Evolutionary conservation across 2,797 vertebrate species (phyloP).

Genomic region (Fratercula arctica): DNA sequence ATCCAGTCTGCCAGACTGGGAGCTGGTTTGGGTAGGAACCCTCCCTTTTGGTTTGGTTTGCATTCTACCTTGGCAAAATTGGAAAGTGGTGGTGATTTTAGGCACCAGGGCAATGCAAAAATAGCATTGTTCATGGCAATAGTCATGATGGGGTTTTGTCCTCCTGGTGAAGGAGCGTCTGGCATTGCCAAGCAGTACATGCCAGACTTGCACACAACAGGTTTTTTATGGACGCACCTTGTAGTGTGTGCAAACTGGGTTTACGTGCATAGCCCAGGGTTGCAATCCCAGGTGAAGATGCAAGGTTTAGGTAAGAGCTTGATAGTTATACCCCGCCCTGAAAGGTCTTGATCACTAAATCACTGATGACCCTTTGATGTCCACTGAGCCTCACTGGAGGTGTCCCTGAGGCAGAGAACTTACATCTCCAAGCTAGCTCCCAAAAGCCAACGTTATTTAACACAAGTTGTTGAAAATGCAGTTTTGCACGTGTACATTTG

Average conservation of each 20-base stretch:
- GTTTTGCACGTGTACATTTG: neutral
- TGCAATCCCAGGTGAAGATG: neutral
- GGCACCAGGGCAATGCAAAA: neutral
- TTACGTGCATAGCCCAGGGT: neutral
- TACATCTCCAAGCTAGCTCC: neutral
- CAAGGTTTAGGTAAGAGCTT: neutral
- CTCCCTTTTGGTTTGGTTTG: neutral
- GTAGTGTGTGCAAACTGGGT: neutral
- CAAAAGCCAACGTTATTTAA: neutral
- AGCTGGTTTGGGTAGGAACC: neutral
- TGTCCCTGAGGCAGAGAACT: neutral
- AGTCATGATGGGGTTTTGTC: neutral
- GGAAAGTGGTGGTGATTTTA: neutral
- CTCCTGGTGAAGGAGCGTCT: neutral
- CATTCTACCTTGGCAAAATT: neutral
- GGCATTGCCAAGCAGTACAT: neutral
- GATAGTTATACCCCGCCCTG: neutral
- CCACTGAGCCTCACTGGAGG: neutral
- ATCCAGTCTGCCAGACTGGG: neutral
- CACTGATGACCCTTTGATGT: no score
- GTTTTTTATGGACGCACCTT: neutral
- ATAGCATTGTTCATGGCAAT: neutral
- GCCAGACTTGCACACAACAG: neutral
- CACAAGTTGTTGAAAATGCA: neutral
- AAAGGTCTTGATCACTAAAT: neutral